These are phyloP conservation scores for Sicus ferrugineus DNA, from an alignment of 2,888 invertebrate genomes.

Conservation along the genomic window DNA sequence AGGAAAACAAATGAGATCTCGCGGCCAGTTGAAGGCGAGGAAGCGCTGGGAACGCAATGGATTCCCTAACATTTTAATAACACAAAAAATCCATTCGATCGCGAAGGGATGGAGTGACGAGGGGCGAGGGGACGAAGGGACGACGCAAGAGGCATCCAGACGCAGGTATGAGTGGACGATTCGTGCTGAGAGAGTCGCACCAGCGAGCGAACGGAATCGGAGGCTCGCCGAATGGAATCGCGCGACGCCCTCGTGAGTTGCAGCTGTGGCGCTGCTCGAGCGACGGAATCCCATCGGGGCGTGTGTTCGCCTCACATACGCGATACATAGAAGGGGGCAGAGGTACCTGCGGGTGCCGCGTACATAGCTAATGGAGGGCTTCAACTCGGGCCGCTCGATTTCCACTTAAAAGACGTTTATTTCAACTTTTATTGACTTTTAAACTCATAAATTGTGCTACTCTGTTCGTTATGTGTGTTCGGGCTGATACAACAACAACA, in stretches of 20 bases:
- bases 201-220: too few relatives aligned
- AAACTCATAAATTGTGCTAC: slow-evolving; percentile 30
- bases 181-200: too few relatives aligned
- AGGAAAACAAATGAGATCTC: too few relatives aligned
- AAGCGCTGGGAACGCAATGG: neutral
- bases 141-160: neutral
- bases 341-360: too few relatives aligned
- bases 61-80: slow-evolving; percentile 54
- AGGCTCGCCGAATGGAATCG: too few relatives aligned
- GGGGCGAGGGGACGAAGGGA: neutral
- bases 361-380: too few relatives aligned
- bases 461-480: slow-evolving; percentile 1
- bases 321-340: too few relatives aligned
- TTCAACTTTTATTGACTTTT: neutral
- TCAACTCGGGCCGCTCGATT: neutral
- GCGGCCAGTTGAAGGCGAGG: neutral
- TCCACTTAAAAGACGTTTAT: neutral
- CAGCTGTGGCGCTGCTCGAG: too few relatives aligned
- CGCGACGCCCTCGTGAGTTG: too few relatives aligned
- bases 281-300: too few relatives aligned
- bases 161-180: neutral
- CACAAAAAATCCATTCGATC: slow-evolving; percentile 45
- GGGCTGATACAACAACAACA: slow-evolving; percentile 18
- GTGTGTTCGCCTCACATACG: too few relatives aligned
- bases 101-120: neutral